Base-by-base conservation (phyloP, 2,888 invertebrate genomes). In the Leuctra nigra region DNA sequence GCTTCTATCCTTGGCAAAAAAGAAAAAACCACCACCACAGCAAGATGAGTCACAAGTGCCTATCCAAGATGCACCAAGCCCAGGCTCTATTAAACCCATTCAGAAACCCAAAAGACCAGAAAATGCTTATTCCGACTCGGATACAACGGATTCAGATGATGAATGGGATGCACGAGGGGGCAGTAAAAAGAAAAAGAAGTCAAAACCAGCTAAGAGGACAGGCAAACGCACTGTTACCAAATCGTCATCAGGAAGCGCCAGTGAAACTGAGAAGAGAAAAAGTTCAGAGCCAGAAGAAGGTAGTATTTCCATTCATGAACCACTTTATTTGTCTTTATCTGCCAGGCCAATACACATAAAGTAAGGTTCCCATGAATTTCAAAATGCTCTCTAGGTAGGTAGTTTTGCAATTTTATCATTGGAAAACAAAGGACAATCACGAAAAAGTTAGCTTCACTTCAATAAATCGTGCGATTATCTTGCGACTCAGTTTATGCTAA, bases 211-310 rank as follows among this genome's bases (percentile, higher is more conserved):
- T 9, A 72, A 72, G 63, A 66, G 71, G 33, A 70, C 59, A 69
- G 73, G 69, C 68, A 75, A n/a, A 59, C 61, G 64, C 20, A 62
- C 66, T 20, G 64, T 64, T n/a, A 64, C 66, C 1, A 65, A 65
- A 56, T 66, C 66, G 23, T 68, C 67, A 1, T 65, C 66, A 3
- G 72, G 70, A 6, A 72, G 72, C 52, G 75, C 73, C n/a, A 72
- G 70, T 52, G 72, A 72, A 58, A 72, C 70, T 55, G 63, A 72
- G 66, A 66, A 77, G n/a, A 77, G 76, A 7, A 74, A 75, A 6
- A 78, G 78, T 61, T 87, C 87, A 53, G 91, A 91, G 66, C 86
- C 87, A 0, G 91, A 91, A 71, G 91, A 91, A 79, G 91, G 86
- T 81, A n/a, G n/a, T n/a, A n/a, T n/a, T n/a, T n/a, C n/a, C n/a